A percentile compares a stretch with the other conserved stretches of the same genome.
phyloP scores from a whole-genome alignment of 2,113 vertebrate genomes.

The Anguilla japonica region DNA sequence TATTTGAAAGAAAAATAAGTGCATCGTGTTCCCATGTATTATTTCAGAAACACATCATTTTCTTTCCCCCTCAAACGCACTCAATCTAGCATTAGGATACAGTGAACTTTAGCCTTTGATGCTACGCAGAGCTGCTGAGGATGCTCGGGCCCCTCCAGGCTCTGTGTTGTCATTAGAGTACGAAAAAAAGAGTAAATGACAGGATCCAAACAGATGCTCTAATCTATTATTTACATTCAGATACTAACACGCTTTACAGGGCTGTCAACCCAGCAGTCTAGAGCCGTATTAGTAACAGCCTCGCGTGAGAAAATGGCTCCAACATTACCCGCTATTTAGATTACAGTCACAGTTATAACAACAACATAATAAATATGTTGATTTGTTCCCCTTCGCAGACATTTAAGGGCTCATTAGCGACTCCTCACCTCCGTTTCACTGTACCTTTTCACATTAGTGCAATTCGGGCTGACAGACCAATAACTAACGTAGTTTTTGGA shows the following conservation, averaged over 20 bases:
- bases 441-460: background rate
- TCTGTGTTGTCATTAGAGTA: conserved; percentile 43
- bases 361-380: background rate
- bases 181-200: conserved; percentile 40
- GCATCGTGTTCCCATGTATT: background rate
- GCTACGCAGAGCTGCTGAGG: conserved; percentile 23
- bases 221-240: conserved; percentile 52
- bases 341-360: background rate
- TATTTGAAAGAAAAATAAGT: background rate
- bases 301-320: background rate
- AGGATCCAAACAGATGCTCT: conserved; percentile 46
- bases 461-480: background rate
- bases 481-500: conserved; percentile 3
- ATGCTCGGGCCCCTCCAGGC: background rate
- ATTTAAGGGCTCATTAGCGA: background rate
- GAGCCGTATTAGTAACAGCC: conserved; percentile 14
- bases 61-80: background rate
- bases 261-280: conserved; percentile 35
- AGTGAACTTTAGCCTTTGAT: conserved; percentile 10
- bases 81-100: background rate
- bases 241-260: conserved; percentile 36
- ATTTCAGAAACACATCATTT: background rate
- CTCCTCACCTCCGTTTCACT: background rate
- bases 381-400: background rate
- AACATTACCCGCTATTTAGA: background rate